These are phyloP conservation scores for Rhopalosiphum maidis DNA, from an alignment of 1,140 invertebrate species.

Conservation along the genomic window DNA sequence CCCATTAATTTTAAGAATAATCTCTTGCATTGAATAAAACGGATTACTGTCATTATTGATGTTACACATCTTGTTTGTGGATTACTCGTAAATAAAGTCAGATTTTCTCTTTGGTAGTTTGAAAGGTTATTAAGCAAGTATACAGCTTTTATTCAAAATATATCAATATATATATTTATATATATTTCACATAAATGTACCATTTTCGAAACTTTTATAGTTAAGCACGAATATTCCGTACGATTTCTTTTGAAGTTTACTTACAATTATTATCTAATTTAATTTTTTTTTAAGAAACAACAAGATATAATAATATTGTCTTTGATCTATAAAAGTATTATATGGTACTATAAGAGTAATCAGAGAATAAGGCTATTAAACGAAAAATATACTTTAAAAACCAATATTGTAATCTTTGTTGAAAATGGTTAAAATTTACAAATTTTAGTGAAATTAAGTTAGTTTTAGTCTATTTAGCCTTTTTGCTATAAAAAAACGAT, in stretches of 20 bases:
- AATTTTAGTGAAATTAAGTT: too few relatives aligned
- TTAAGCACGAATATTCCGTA: not conserved
- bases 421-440: not conserved
- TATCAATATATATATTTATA: not conserved
- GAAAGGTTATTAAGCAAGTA: not conserved
- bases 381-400: not conserved
- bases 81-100: slow-evolving; percentile 15
- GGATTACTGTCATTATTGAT: not conserved
- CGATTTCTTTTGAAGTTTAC: not conserved
- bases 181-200: not conserved
- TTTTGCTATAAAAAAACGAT: not conserved
- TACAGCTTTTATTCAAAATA: not conserved
- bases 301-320: not conserved
- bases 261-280: not conserved
- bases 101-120: not conserved
- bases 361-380: too few relatives aligned
- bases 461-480: not conserved
- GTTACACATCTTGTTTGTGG: not conserved
- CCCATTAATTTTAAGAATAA: not conserved
- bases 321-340: not conserved
- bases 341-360: not conserved
- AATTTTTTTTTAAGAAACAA: not conserved
- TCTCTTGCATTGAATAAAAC: not conserved
- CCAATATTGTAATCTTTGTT: not conserved
- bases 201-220: not conserved